Percentiles rank a stretch among this genome's conserved stretches.
phyloP scores from a whole-genome alignment of 2,888 invertebrate genomes.

The Chloroclysta siterata region DNA sequence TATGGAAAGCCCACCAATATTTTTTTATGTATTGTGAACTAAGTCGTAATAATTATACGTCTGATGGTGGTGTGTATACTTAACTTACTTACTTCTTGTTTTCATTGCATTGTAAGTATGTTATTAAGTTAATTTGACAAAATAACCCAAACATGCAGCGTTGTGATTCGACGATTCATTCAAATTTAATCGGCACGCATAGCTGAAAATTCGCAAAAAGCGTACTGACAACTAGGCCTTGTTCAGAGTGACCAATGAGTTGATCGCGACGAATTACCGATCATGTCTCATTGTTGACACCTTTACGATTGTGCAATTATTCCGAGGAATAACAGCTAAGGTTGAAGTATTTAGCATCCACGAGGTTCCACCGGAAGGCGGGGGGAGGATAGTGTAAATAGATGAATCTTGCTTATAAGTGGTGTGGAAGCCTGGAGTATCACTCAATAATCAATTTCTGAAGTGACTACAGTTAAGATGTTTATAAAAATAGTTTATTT shows the following conservation, averaged over 20 bases:
- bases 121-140: too few relatives aligned
- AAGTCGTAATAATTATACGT: too few relatives aligned
- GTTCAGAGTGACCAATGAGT: slow-evolving; percentile 53
- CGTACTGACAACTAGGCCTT: slow-evolving; percentile 46
- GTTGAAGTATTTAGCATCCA: slow-evolving; percentile 82
- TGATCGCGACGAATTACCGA: slow-evolving; percentile 65
- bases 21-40: too few relatives aligned
- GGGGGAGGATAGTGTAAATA: slow-evolving; percentile 83
- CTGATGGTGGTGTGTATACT: too few relatives aligned
- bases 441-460: slow-evolving; percentile 71
- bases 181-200: slow-evolving; percentile 32
- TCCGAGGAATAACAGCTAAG: slow-evolving; percentile 80
- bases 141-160: not conserved
- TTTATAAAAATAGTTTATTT: slow-evolving; percentile 60
- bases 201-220: slow-evolving; percentile 29
- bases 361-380: slow-evolving; percentile 75
- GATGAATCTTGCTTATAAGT: slow-evolving; percentile 81
- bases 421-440: slow-evolving; percentile 73
- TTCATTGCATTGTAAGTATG: too few relatives aligned
- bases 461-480: slow-evolving; percentile 66
- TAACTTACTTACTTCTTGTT: too few relatives aligned
- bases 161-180: too few relatives aligned
- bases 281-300: slow-evolving; percentile 78
- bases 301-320: slow-evolving; percentile 79
- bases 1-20: too few relatives aligned